Percentiles rank a stretch among this genome's conserved stretches.
Conservation (phyloP, 2,113 vertebrate genomes). For the Coryphaenoides rupestris region DNA sequence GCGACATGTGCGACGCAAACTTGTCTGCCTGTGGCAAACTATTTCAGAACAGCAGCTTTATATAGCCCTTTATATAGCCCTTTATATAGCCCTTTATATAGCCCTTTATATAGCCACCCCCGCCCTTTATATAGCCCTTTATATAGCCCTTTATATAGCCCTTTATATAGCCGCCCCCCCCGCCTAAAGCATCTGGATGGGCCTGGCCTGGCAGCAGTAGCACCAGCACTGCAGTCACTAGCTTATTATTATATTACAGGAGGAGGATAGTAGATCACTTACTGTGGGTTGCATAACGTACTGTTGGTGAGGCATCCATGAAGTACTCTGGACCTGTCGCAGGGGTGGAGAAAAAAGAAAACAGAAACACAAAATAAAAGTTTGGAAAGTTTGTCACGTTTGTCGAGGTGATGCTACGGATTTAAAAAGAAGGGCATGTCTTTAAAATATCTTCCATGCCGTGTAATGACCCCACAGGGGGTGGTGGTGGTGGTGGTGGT, state of each 20-base stretch:
- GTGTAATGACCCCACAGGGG: too few relatives aligned
- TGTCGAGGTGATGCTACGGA: too few relatives aligned
- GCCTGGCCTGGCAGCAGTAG: background rate
- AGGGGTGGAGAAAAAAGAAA: slow-evolving; percentile 27
- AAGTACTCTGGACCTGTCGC: slow-evolving; percentile 96
- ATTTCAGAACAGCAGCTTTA: slow-evolving; percentile 13
- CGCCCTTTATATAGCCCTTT: too few relatives aligned
- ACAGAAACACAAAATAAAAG: too few relatives aligned
- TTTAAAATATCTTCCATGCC: too few relatives aligned
- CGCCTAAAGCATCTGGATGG: slow-evolving; percentile 16
- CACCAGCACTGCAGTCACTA: background rate
- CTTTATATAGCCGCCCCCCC: too few relatives aligned
- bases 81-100: too few relatives aligned
- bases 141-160: too few relatives aligned
- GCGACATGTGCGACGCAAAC: slow-evolving; percentile 1
- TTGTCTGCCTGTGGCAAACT: slow-evolving; percentile 16
- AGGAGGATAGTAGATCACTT: slow-evolving; percentile 70
- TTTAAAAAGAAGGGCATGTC: too few relatives aligned
- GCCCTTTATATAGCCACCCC: too few relatives aligned
- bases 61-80: too few relatives aligned
- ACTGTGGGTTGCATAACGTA: slow-evolving; percentile 99
- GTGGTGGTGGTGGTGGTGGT: too few relatives aligned
- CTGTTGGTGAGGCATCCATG: slow-evolving; percentile 98
- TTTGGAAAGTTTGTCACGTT: slow-evolving; percentile 20
- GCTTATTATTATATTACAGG: slow-evolving; percentile 4